Percentiles rank a stretch among this genome's conserved stretches.
Evolutionary conservation across 1,140 invertebrate species (phyloP).

Genomic region (Dufourea novaeangliae): DNA sequence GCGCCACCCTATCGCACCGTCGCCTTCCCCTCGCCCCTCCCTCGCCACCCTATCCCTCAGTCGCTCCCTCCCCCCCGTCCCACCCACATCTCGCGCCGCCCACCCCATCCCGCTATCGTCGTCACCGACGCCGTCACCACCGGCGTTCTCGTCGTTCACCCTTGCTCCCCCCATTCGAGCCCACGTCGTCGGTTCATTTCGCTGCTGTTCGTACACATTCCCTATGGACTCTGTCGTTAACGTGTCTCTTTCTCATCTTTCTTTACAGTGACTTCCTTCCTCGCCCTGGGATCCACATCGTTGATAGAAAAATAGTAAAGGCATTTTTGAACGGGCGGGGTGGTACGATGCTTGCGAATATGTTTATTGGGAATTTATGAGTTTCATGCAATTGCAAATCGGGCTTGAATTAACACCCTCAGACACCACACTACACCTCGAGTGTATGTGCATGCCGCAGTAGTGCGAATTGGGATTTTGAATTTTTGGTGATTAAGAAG

Average conservation of each 20-base stretch:
- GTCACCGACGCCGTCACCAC: constrained; percentile 16
- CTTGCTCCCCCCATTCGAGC: constrained; percentile 43
- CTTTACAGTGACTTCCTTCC: neutral
- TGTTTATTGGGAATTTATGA: too few species aligned
- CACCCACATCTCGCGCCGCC: neutral
- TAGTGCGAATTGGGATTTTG: too few species aligned
- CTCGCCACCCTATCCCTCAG: neutral
- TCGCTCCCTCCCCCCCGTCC: too few species aligned
- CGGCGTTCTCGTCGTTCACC: constrained; percentile 46
- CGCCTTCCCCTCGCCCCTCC: neutral
- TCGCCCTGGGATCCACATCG: too few species aligned
- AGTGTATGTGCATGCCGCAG: too few species aligned
- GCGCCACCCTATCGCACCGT: constrained; percentile 1
- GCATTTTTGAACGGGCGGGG: too few species aligned
- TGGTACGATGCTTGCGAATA: too few species aligned
- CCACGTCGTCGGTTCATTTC: neutral
- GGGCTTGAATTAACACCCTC: too few species aligned
- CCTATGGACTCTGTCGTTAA: constrained; percentile 20
- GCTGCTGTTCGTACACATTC: constrained; percentile 7
- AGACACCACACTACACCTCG: too few species aligned
- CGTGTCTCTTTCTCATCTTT: constrained; percentile 11
- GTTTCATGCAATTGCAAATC: too few species aligned
- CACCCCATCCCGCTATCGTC: neutral
- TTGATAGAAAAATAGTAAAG: too few species aligned
- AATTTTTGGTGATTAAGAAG: too few species aligned